Evolutionary conservation across 2,888 invertebrate species (phyloP), one percentile per base, ranked within the genome.

Genomic region (Hyles lineata): DNA sequence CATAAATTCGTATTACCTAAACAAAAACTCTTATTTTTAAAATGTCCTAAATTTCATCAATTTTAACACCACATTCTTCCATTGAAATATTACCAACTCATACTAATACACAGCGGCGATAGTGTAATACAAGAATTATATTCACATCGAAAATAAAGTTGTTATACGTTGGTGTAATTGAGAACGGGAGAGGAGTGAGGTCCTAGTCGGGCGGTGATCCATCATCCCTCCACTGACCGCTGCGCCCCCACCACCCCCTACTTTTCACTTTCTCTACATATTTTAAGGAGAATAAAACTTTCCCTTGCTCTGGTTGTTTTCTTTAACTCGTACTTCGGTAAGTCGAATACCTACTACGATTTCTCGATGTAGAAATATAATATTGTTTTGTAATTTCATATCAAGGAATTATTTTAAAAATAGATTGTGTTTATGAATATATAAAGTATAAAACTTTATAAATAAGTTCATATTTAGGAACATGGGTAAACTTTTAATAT

Each of bases 201-300:
- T 84, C 85, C 86, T 84, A 87, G 90, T 89, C 83, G 85, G 86
- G 88, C 87, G 91, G 94, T 92, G 92, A 95, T 95, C 95, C 95
- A 95, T 95, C 95, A 95, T 95, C 91, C 94, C 90, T 87, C 84
- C 88, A 87, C 91, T 93, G 93, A 92, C 92, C 93, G 91, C 90
- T 88, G 87, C 88, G 88, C 76, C 82, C 83, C 77, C 85, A 83
- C 88, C 87, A 87, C 89, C 87, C 90, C 91, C 92, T 92, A 93
- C 92, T 95, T 93, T 94, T 92, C 95, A 93, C 94, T 94, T 93
- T 92, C 94, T 93, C 94, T 94, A 94, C 95, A 95, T 95, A 95
- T 94, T 95, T 95, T 93, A 94, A 94, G 92, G 90, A 93, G 93
- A 94, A 92, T 92, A 91, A 93, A 94, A 93, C 90, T 93, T 94